phyloP scores from a whole-genome alignment of 2,888 invertebrate genomes.

The Alviniconcha strummeri region DNA sequence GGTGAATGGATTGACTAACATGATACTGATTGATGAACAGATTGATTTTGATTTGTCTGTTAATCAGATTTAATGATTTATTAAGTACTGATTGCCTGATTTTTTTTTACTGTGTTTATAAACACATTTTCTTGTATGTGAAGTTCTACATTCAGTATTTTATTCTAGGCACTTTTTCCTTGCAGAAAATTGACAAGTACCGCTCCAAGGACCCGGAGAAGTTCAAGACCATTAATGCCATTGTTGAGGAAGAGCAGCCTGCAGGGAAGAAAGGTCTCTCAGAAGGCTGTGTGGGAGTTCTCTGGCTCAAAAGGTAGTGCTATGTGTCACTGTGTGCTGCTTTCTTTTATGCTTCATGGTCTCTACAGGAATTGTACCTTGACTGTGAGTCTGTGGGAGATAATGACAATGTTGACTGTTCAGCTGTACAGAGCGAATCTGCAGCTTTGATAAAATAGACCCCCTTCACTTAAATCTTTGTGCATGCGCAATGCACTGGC shows the following conservation, averaged over 20 bases:
- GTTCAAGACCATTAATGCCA: slow-evolving; percentile 19
- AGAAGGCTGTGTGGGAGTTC: slow-evolving; percentile 22
- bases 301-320: slow-evolving; percentile 26
- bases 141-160: neutral
- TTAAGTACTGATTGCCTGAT: too few relatives aligned
- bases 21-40: too few relatives aligned
- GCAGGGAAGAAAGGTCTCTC: slow-evolving; percentile 25
- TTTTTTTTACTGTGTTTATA: neutral
- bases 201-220: slow-evolving; percentile 24
- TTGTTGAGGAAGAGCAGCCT: slow-evolving; percentile 29
- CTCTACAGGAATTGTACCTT: neutral
- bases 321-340: neutral
- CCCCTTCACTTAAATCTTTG: too few relatives aligned
- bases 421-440: neutral
- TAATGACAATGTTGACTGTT: too few relatives aligned
- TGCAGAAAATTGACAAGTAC: slow-evolving; percentile 29
- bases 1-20: too few relatives aligned
- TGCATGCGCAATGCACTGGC: too few relatives aligned
- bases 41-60: too few relatives aligned
- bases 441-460: neutral
- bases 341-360: neutral
- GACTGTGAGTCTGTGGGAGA: too few relatives aligned
- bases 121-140: neutral
- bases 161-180: neutral
- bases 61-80: too few relatives aligned